Evolutionary conservation across 1,140 invertebrate genomes (phyloP).

Genomic region (Nasonia giraulti): DNA sequence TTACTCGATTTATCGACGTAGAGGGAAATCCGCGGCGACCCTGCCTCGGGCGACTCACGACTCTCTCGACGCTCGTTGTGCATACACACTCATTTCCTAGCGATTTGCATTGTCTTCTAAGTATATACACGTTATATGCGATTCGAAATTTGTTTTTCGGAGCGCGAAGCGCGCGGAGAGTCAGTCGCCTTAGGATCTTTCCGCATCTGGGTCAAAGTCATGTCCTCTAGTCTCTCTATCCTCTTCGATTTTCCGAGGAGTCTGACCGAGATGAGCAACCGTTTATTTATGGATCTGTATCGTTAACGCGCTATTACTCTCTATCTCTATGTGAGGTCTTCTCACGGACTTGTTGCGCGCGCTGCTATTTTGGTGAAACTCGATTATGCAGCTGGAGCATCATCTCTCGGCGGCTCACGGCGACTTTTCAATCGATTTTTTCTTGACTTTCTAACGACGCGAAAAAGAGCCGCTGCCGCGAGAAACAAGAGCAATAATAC

Average conservation of each 20-base stretch:
- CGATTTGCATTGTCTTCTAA: constrained; percentile 7
- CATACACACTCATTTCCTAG: neutral
- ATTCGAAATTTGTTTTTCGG: neutral
- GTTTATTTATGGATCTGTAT: constrained; percentile 66
- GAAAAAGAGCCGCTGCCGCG: neutral
- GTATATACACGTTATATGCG: neutral
- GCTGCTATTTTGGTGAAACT: neutral
- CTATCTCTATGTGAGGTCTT: neutral
- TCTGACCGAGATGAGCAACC: constrained; percentile 66
- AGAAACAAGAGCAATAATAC: constrained; percentile 8
- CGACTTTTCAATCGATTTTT: constrained; percentile 1
- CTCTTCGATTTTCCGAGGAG: constrained; percentile 57
- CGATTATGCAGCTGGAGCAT: neutral
- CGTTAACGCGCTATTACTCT: neutral
- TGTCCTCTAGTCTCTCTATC: constrained; percentile 69
- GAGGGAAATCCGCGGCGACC: neutral
- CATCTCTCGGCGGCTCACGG: too few relatives aligned
- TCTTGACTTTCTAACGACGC: neutral
- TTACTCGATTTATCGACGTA: neutral
- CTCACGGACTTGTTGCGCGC: neutral
- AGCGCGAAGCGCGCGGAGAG: neutral
- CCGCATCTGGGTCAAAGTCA: constrained; percentile 73
- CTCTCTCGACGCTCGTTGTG: neutral
- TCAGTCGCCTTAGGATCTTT: constrained; percentile 33
- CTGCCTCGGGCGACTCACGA: constrained; percentile 17